Base-by-base conservation (phyloP, 2,888 invertebrate genomes). In the Tinea trinotella region DNA sequence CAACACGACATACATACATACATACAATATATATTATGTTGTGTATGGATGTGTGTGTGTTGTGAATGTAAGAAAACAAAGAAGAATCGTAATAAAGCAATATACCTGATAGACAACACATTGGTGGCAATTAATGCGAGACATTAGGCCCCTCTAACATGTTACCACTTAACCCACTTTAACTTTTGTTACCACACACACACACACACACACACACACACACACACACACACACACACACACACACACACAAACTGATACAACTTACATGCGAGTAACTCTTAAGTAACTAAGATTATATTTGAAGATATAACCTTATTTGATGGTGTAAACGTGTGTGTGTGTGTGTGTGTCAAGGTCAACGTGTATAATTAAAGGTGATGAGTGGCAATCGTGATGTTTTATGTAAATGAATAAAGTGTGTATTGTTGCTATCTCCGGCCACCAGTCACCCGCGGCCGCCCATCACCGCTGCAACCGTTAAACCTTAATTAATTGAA, bases 401-500 rank as follows among this genome's bases (percentile, higher is more conserved):
- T 40, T 40, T 40, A 40, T 40, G 40, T 4, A 13, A 40, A 12
- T 13, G 40, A 13, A 13, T 40, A 40, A 35, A 40, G 13, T 15
- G 13, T 40, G 15, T n/a, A 40, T 15, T 40, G 40, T 15, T 15
- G 40, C n/a, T 4, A 3, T n/a, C n/a, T n/a, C n/a, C n/a, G n/a
- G n/a, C n/a, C n/a, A n/a, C n/a, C n/a, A n/a, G n/a, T n/a, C n/a
- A n/a, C n/a, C n/a, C n/a, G n/a, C n/a, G n/a, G n/a, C n/a, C n/a
- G n/a, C n/a, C n/a, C n/a, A n/a, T n/a, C n/a, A n/a, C n/a, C n/a
- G n/a, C n/a, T n/a, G n/a, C n/a, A n/a, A n/a, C n/a, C n/a, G n/a
- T n/a, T n/a, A n/a, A n/a, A 19, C 19, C 44, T 17, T 44, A 6
- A 46, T 46, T 46, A 46, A 46, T 46, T 46, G 46, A 46, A 46